Evolutionary conservation across 2,113 vertebrate species (phyloP).

Genomic region (Rhinoptilus africanus): DNA sequence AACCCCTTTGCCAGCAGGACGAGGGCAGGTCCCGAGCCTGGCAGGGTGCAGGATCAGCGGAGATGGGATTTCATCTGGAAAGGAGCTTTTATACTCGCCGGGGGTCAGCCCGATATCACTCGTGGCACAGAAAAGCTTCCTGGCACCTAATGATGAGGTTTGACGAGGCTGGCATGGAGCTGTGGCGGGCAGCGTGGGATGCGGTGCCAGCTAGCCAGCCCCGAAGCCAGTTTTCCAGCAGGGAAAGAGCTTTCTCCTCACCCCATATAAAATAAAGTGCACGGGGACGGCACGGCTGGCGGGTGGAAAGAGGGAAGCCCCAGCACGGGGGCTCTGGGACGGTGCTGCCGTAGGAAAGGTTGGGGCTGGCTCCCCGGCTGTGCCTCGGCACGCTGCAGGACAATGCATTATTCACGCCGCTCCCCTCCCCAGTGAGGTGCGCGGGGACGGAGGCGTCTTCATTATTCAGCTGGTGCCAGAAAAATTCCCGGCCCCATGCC

Average conservation of each 20-base stretch:
- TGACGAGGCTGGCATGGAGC: not conserved
- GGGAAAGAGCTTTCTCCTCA: not conserved
- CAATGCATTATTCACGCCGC: not conserved
- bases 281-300: not conserved
- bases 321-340: not conserved
- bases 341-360: not conserved
- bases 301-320: not conserved
- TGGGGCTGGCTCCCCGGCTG: not conserved
- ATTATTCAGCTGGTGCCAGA: not conserved
- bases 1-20: not conserved
- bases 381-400: not conserved
- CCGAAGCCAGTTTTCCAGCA: rapidly evolving
- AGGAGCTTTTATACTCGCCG: not conserved
- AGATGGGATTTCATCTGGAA: not conserved
- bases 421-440: not conserved
- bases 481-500: not conserved
- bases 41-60: rapidly evolving
- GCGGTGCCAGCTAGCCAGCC: not conserved
- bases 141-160: not conserved
- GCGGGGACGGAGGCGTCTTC: not conserved
- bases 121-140: not conserved
- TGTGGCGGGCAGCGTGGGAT: rapidly evolving
- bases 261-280: not conserved
- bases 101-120: too few species aligned
- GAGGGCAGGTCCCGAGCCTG: rapidly evolving